Evolutionary conservation across 2,888 invertebrate species (phyloP), one percentile per base, ranked within the genome.

Genomic region (Sinopyrophorus schimmeli): DNA sequence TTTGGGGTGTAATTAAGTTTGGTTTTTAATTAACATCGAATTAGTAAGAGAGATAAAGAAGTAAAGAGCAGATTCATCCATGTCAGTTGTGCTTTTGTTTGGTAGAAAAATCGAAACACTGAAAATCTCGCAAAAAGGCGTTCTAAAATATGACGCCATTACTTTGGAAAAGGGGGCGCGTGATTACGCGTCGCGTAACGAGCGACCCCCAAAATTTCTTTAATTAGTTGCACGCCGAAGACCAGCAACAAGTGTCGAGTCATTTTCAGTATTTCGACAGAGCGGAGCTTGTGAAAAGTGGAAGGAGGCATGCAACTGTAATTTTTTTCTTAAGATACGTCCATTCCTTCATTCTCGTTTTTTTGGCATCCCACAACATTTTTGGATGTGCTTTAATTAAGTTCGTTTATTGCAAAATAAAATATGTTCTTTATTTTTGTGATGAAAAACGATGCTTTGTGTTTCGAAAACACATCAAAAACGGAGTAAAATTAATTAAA

Each of bases 211-310:
- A 11, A 37, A 34, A 37, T 46, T 31, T 38, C 28, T 27, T 48
- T 48, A 48, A 42, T 48, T 48, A 42, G 42, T 37, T 42, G 42
- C 40, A 42, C 28, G 32, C 38, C n/a, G 35, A 32, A 47, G 30
- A 42, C 37, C 43, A 55, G 55, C 55, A 55, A 55, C 55, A 55
- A 55, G 55, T 55, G 38, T n/a, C 12, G 42, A 47, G 27, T 50
- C 39, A 41, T 27, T 47, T 41, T 35, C 55, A 32, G 53, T 42
- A 42, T 48, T 42, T 50, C 28, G 11, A 16, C 23, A 31, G 49
- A 55, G 55, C 55, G 55, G 55, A 44, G 23, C 31, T 38, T 35
- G 35, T 31, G 47, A 37, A 51, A 47, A 47, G 47, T 39, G 35
- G 35, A 21, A 37, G 21, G 31, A 48, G 46, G 39, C 46, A 46